Evolutionary conservation across 2,113 vertebrate species (phyloP), one percentile per base, ranked within the genome.

Genomic region (Amphiprion ocellaris): DNA sequence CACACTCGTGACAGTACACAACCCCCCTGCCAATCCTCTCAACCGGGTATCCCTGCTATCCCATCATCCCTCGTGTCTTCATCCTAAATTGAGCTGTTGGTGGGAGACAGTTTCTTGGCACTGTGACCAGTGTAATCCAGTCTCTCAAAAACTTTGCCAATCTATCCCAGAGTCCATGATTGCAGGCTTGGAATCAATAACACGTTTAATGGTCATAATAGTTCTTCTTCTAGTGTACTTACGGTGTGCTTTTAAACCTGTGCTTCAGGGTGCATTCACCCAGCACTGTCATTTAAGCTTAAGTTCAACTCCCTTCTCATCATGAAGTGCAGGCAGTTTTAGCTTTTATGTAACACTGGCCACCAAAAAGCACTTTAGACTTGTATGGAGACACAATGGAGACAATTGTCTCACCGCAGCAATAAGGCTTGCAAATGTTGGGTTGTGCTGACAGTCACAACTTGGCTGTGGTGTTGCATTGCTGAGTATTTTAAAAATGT

Each of bases 31-130:
- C 74, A 68, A n/a, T 63, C 69, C 59, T 47, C 24, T 67, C 62
- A 26, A 33, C 30, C 64, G 52, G 24, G 2, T 59, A 24, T 67
- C 66, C 71, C 54, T 39, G 30, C 33, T 37, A 37, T 63, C 71
- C 67, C 53, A 59, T 81, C 79, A 74, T 59, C 63, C 67, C 56
- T 70, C 21, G 41, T 63, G 53, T 54, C 30, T 72, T 71, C 56
- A 30, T 46, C 44, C 65, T 69, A 85, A 88, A 91, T 91, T 92
- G 85, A 91, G 84, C 69, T 83, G 88, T 89, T 79, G 56, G 55
- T 28, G 24, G 28, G 15, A 64, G 87, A 87, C 90, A 79, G 85
- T 46, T 87, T 79, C 83, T 77, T 90, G 89, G 85, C 83, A 77
- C 73, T 75, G 54, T 21, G 0, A 33, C 64, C 21, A 47, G 41